Conservation (phyloP, 2,797 vertebrate genomes). For the Enteromius argenteus region DNA sequence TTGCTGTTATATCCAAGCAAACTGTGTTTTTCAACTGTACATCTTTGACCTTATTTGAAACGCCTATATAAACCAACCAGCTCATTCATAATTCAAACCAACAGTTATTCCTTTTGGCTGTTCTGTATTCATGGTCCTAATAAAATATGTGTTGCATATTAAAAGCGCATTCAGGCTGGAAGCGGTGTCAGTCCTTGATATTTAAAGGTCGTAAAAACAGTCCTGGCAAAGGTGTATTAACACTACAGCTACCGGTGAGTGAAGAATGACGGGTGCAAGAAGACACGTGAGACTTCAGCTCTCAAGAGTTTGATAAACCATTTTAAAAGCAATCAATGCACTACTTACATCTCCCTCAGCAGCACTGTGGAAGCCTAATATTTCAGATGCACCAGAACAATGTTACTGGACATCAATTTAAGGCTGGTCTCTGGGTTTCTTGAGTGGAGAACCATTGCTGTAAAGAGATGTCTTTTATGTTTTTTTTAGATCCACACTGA, state of each 20-base stretch:
- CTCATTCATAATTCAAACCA: constrained; percentile 50
- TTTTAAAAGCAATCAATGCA: constrained; percentile 25
- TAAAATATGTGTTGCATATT: constrained; percentile 52
- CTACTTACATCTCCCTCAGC: background rate
- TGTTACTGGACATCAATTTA: constrained; percentile 22
- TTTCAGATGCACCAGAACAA: constrained; percentile 5
- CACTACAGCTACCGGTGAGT: background rate
- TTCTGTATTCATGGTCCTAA: constrained; percentile 42
- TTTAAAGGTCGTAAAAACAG: constrained; percentile 46
- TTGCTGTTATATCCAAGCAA: constrained; percentile 18
- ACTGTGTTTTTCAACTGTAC: constrained; percentile 34
- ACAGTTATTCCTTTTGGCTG: constrained; percentile 43
- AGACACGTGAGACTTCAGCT: background rate
- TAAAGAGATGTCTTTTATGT: background rate
- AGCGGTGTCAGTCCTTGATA: constrained; percentile 47
- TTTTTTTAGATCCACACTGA: background rate
- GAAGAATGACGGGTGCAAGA: background rate
- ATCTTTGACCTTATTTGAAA: constrained; percentile 45
- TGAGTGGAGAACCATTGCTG: background rate
- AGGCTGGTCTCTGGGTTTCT: background rate
- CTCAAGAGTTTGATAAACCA: constrained; percentile 38
- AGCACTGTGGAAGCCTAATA: constrained; percentile 1
- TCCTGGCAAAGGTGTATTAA: constrained; percentile 13
- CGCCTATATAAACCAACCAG: constrained; percentile 13
- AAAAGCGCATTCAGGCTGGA: constrained; percentile 29